These are phyloP conservation scores for Escarpia spicata DNA, from an alignment of 2,888 invertebrate species.

Conservation along the genomic window DNA sequence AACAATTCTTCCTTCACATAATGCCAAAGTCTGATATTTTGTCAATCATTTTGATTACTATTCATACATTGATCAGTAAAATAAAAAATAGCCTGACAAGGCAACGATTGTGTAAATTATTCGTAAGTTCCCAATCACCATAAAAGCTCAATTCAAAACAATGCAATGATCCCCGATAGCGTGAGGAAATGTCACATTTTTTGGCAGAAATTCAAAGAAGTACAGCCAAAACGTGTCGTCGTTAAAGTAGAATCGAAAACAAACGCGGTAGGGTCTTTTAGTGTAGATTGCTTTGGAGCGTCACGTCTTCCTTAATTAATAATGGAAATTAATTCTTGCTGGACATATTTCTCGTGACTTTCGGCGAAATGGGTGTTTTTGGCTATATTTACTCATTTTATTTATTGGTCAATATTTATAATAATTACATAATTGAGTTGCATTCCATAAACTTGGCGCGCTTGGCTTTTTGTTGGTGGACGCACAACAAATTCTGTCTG, in stretches of 20 bases:
- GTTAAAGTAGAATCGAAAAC: neutral
- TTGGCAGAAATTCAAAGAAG: neutral
- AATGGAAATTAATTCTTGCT: neutral
- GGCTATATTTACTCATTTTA: neutral
- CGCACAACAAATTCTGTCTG: neutral
- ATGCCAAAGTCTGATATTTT: neutral
- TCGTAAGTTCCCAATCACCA: neutral
- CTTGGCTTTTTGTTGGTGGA: conserved; percentile 10
- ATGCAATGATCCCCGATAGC: neutral
- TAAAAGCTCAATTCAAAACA: neutral
- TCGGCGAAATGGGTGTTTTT: neutral
- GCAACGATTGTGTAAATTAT: neutral
- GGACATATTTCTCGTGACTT: neutral
- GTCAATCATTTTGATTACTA: neutral
- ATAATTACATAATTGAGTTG: neutral
- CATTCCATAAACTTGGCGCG: neutral
- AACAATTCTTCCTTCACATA: neutral
- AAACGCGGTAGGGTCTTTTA: neutral
- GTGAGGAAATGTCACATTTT: neutral
- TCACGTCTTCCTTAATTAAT: neutral
- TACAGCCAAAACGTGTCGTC: neutral
- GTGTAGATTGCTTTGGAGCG: neutral
- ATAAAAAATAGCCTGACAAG: neutral
- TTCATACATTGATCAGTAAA: neutral
- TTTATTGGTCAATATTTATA: neutral